These are phyloP conservation scores for Pristionchus maxplancki DNA, from an alignment of 2,888 invertebrate species.

Conservation along the genomic window DNA sequence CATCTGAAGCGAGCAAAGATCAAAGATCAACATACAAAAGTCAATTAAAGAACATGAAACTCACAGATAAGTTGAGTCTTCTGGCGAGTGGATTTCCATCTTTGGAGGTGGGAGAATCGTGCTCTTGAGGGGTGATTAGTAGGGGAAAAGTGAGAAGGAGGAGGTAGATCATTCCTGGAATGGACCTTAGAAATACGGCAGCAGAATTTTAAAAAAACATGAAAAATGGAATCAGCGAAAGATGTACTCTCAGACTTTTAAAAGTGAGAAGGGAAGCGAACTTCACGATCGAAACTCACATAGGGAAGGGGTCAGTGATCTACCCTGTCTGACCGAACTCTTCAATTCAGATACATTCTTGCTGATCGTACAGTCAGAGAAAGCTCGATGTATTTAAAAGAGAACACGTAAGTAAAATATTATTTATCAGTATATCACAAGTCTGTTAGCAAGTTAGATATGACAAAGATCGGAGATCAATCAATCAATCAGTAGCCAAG, in stretches of 20 bases:
- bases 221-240: too few species aligned
- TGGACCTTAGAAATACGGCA: not conserved
- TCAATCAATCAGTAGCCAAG: not conserved
- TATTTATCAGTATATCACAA: conserved; percentile 22
- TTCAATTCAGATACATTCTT: not conserved
- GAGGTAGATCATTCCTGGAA: not conserved
- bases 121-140: conserved; percentile 2
- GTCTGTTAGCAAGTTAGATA: not conserved
- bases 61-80: conserved; percentile 12
- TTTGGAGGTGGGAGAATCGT: not conserved
- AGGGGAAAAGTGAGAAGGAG: not conserved
- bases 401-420: not conserved
- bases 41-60: not conserved
- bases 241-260: too few species aligned
- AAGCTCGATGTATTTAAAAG: not conserved
- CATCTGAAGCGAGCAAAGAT: conserved; percentile 29
- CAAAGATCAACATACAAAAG: not conserved
- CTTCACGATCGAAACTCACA: not conserved
- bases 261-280: not conserved
- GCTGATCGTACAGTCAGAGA: not conserved
- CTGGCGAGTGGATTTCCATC: conserved; percentile 32
- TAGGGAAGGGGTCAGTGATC: not conserved
- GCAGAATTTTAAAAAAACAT: too few species aligned
- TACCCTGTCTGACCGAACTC: not conserved
- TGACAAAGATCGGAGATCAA: not conserved